phyloP scores from a whole-genome alignment of 2,113 vertebrate species.

The Hippocampus zosterae region DNA sequence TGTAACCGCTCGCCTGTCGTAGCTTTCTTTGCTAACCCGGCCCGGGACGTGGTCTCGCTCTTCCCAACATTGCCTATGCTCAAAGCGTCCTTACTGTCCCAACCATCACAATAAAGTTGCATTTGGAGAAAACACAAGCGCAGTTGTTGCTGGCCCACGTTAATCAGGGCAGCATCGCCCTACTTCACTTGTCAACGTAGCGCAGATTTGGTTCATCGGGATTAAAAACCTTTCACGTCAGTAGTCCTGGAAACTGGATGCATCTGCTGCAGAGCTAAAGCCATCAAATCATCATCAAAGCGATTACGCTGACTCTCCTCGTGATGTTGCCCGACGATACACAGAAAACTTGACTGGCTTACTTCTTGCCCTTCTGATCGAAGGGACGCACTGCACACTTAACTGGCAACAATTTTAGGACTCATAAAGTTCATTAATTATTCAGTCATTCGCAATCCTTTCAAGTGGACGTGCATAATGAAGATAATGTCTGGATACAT shows the following conservation, averaged over 20 bases:
- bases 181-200: background rate
- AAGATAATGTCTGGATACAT: no score
- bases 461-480: background rate
- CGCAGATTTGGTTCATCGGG: slow-evolving; percentile 24
- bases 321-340: background rate
- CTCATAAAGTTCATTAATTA: background rate
- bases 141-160: no score
- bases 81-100: background rate
- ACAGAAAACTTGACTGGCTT: background rate
- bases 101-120: background rate
- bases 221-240: slow-evolving; percentile 28
- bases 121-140: background rate
- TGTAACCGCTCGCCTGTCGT: background rate
- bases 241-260: background rate
- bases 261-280: slow-evolving; percentile 6
- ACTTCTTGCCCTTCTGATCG: background rate
- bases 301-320: slow-evolving; percentile 5
- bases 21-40: background rate
- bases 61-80: background rate
- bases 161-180: no score
- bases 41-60: background rate
- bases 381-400: no score
- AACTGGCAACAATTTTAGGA: no score
- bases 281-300: no score
- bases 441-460: background rate